Evolutionary conservation across 1,140 invertebrate genomes (phyloP).

Genomic region (Drosophila equinoxialis): DNA sequence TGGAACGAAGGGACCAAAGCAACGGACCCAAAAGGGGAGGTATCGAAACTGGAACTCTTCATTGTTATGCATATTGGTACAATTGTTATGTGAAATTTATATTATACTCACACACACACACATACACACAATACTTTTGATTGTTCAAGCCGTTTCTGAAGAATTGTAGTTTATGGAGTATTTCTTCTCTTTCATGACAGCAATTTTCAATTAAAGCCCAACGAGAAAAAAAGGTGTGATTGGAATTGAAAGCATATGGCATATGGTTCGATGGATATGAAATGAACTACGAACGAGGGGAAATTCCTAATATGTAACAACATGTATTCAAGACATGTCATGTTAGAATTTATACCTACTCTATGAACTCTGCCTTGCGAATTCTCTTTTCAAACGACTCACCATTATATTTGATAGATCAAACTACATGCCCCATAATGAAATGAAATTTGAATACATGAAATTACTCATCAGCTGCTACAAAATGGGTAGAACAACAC

Average conservation of each 20-base stretch:
- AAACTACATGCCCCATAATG: neutral
- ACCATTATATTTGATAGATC: neutral
- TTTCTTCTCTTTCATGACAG: constrained; percentile 63
- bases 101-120: constrained; percentile 27
- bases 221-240: constrained; percentile 1
- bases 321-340: neutral
- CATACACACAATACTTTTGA: constrained; percentile 55
- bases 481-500: neutral
- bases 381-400: neutral
- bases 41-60: constrained; percentile 63
- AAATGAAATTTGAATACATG: neutral
- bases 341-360: neutral
- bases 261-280: constrained; percentile 51
- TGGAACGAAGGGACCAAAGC: constrained; percentile 7
- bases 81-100: constrained; percentile 74
- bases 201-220: constrained; percentile 74
- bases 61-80: constrained; percentile 79
- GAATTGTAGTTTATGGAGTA: constrained; percentile 65
- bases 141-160: constrained; percentile 68
- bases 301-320: neutral
- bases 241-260: constrained; percentile 8
- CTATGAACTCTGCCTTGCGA: too few relatives aligned
- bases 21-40: constrained; percentile 37
- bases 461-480: neutral
- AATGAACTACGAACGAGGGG: constrained; percentile 23